Evolutionary conservation across 2,888 invertebrate genomes (phyloP).

Genomic region (Hyles lineata): DNA sequence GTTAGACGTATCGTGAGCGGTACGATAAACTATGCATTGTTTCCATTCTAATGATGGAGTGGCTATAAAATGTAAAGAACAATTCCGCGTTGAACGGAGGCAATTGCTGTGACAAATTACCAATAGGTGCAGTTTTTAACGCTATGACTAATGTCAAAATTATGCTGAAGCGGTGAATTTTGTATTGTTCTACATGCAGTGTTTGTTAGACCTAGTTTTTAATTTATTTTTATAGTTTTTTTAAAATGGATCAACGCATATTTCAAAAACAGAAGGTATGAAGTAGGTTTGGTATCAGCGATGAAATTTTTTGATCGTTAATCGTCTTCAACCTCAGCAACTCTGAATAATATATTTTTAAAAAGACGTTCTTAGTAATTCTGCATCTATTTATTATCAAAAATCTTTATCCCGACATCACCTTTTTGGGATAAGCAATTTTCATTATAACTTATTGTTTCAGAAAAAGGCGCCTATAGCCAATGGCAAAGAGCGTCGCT

Average conservation of each 20-base stretch:
- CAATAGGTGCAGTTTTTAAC: neutral
- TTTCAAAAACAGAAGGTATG: no score
- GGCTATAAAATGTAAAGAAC: neutral
- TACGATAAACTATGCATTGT: constrained; percentile 5
- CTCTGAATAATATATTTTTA: no score
- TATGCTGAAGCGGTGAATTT: neutral
- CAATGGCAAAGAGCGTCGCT: constrained; percentile 55
- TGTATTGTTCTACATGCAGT: neutral
- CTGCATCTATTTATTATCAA: no score
- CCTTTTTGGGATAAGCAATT: neutral
- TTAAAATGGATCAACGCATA: no score
- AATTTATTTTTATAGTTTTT: no score
- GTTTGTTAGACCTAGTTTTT: no score
- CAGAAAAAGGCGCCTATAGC: constrained; percentile 11
- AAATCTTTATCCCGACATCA: no score
- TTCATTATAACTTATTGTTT: neutral
- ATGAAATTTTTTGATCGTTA: no score
- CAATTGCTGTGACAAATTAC: constrained; percentile 2
- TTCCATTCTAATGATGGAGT: neutral
- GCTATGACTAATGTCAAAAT: neutral
- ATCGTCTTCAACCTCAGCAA: no score
- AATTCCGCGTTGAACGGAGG: neutral
- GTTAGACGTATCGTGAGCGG: neutral
- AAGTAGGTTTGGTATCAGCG: no score
- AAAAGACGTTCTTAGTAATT: no score